Conservation (phyloP, 2,888 invertebrate species). For the Campoplex nolae region DNA sequence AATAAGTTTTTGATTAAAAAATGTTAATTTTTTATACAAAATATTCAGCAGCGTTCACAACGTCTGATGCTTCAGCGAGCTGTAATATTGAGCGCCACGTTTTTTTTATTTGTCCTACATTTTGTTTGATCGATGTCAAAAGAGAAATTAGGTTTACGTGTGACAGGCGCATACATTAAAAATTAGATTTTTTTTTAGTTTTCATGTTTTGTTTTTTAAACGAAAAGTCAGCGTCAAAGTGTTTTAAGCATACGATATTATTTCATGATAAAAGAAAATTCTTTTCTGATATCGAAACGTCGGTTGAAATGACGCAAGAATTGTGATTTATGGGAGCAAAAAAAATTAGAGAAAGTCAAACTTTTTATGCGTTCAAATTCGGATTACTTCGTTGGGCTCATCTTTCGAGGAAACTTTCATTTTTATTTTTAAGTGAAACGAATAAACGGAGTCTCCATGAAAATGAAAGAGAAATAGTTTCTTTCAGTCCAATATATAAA, state of each 20-base stretch:
- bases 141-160: no score
- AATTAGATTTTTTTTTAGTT: no score
- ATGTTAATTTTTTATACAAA: neutral
- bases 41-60: neutral
- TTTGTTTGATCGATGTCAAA: no score
- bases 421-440: neutral
- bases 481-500: slow-evolving; percentile 12
- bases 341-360: neutral
- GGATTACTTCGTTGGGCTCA: neutral
- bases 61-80: no score
- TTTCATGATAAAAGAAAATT: neutral
- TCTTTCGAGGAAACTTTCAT: neutral
- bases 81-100: no score
- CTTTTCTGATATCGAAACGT: neutral
- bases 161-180: no score
- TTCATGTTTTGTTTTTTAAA: no score
- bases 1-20: neutral
- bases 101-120: no score
- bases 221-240: neutral
- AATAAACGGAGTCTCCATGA: neutral
- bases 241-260: neutral
- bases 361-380: neutral
- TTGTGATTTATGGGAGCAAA: neutral
- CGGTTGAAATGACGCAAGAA: neutral
- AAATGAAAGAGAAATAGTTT: neutral